phyloP scores from a whole-genome alignment of 1,140 invertebrate genomes.

The Macrocentrus cingulum region DNA sequence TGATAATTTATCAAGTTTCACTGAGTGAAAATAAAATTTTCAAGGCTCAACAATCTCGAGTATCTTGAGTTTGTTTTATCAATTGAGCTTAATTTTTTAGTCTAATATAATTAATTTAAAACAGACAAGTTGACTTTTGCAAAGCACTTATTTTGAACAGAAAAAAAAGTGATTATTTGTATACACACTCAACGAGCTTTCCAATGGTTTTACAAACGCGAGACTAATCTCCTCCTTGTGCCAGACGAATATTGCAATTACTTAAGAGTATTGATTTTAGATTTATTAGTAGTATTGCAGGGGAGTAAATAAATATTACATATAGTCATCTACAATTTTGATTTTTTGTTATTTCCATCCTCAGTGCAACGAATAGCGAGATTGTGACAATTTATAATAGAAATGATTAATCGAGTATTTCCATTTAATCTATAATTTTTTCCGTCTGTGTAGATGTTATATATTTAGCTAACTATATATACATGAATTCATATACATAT shows the following conservation, averaged over 20 bases:
- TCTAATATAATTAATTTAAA: no score
- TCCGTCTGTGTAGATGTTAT: background rate
- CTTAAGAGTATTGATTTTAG: background rate
- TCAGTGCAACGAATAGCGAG: background rate
- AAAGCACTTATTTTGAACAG: constrained; percentile 12
- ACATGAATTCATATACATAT: constrained; percentile 2
- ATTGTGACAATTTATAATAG: background rate
- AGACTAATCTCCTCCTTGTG: background rate
- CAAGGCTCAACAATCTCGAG: background rate
- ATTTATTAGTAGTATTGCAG: constrained; percentile 12
- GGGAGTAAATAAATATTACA: constrained; percentile 2
- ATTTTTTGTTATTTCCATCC: background rate
- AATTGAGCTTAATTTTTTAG: background rate
- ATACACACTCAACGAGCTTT: background rate
- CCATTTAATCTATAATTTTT: background rate
- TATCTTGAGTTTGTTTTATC: constrained; percentile 1
- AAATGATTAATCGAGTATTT: background rate
- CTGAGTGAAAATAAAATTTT: background rate
- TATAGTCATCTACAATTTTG: no score
- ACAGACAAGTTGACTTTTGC: no score
- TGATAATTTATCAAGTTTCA: no score
- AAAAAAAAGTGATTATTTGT: background rate
- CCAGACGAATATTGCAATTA: constrained; percentile 11
- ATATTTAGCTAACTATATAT: background rate
- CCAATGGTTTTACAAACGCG: background rate